Percentiles rank a stretch among this genome's conserved stretches.
phyloP scores from a whole-genome alignment of 2,888 invertebrate species.

The Hyppa rectilinea region DNA sequence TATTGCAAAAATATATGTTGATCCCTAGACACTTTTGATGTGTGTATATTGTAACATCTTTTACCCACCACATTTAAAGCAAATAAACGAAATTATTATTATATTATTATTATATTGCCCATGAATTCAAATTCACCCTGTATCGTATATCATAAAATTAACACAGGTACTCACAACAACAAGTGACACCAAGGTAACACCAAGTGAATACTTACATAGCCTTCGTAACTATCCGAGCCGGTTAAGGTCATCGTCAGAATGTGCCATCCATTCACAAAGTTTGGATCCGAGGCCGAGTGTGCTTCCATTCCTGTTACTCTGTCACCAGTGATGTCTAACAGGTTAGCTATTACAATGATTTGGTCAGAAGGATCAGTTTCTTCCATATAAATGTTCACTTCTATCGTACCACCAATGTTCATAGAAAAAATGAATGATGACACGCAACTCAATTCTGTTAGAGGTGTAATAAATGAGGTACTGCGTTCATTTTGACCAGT shows the following conservation, averaged over 20 bases:
- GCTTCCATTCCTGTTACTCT: conserved; percentile 6
- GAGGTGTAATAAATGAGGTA: conserved; percentile 68
- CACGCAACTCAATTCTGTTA: conserved; percentile 19
- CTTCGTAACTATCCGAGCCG: conserved; percentile 25
- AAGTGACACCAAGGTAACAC: no score
- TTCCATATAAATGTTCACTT: conserved; percentile 38
- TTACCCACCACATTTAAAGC: no score
- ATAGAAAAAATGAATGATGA: conserved; percentile 28
- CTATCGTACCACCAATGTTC: conserved; percentile 20
- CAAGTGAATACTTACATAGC: conserved; percentile 57
- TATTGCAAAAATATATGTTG: no score
- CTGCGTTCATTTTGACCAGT: conserved; percentile 66
- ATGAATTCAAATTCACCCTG: no score
- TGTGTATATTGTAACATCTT: no score
- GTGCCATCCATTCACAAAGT: conserved; percentile 32
- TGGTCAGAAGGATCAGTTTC: neutral
- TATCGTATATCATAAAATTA: no score
- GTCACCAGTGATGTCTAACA: neutral
- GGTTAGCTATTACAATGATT: neutral
- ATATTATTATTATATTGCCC: no score
- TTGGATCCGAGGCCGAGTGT: neutral
- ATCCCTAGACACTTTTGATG: no score
- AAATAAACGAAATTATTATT: no score
- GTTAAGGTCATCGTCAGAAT: conserved; percentile 32
- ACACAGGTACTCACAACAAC: no score